Evolutionary conservation across 2,113 vertebrate species (phyloP).

Genomic region (Chlamydotis undulata): DNA sequence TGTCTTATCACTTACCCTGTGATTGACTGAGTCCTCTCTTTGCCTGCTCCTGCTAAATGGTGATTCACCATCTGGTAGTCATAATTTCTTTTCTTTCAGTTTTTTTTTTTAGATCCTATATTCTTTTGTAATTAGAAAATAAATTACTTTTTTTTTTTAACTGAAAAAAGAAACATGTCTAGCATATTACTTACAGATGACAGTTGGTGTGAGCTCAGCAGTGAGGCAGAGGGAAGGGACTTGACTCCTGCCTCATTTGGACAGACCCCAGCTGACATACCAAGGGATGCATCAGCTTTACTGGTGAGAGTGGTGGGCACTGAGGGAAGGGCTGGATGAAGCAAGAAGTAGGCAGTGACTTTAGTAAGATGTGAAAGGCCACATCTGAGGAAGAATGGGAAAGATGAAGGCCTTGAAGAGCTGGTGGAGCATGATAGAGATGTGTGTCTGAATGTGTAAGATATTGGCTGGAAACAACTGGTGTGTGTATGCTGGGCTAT

Average conservation of each 20-base stretch:
- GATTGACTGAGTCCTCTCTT: constrained; percentile 64
- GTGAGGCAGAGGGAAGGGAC: not conserved
- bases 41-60: constrained; percentile 55
- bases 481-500: too few species aligned
- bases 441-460: not conserved
- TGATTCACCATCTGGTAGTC: constrained; percentile 66
- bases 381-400: not conserved
- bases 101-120: constrained; percentile 43
- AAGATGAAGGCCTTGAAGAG: not conserved
- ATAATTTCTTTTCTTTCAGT: constrained; percentile 71
- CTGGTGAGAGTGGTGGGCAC: not conserved
- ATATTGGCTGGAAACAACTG: not conserved
- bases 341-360: not conserved
- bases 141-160: constrained; percentile 72
- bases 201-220: not conserved
- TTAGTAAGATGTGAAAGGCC: not conserved
- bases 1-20: constrained; percentile 74
- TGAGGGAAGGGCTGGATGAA: not conserved
- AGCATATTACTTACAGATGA: constrained; percentile 69
- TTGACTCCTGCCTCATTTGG: not conserved
- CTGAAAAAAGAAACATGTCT: constrained; percentile 55
- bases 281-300: not conserved
- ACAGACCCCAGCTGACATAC: not conserved
- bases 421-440: not conserved
- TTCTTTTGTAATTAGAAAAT: constrained; percentile 81